These are phyloP conservation scores for Albula goreensis DNA, from an alignment of 2,113 vertebrate genomes.

Conservation along the genomic window DNA sequence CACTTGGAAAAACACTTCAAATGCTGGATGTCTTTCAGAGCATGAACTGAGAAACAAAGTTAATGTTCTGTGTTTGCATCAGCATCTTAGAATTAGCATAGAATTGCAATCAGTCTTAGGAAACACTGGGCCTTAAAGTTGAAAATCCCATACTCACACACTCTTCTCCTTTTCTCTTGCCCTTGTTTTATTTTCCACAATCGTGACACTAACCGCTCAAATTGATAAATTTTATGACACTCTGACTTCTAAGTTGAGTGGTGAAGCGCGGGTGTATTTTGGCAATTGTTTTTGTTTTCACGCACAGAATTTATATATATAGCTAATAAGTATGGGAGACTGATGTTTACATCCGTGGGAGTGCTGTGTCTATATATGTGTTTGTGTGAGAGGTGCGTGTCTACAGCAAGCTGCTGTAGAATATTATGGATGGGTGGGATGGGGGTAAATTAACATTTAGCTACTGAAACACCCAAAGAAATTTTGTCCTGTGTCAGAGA, in stretches of 20 bases:
- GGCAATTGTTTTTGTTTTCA: neutral
- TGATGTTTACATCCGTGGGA: conserved; percentile 23
- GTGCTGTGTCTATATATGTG: conserved; percentile 31
- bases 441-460: conserved; percentile 17
- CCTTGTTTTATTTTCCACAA: neutral
- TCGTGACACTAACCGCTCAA: neutral
- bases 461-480: conserved; percentile 59
- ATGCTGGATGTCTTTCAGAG: neutral
- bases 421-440: neutral
- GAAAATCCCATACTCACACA: neutral
- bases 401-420: conserved; percentile 11
- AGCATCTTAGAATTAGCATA: neutral
- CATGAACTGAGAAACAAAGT: neutral
- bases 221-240: neutral
- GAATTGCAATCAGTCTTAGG: neutral
- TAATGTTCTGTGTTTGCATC: neutral
- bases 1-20: neutral
- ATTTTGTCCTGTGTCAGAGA: neutral
- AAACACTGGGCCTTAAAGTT: neutral
- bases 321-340: conserved; percentile 7
- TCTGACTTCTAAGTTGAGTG: neutral
- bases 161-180: neutral
- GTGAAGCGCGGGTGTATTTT: neutral
- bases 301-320: neutral
- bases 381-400: neutral